Base-by-base conservation (phyloP, 2,113 vertebrate species). In the Tyrannus savana region DNA sequence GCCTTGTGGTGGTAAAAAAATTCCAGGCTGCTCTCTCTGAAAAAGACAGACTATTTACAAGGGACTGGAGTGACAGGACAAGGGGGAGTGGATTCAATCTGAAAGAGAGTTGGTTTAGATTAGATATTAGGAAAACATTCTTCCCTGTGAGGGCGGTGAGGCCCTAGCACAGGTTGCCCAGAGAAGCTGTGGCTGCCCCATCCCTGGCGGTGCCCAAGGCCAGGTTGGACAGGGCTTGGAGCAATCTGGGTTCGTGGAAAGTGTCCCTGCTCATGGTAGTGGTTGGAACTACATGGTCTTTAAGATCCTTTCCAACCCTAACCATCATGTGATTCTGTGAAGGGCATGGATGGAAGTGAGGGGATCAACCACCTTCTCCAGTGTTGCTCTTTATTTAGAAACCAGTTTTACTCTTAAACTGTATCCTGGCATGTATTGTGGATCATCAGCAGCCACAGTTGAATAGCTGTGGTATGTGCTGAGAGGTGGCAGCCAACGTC, bases 211-310 rank as follows among this genome's bases (percentile, higher is more conserved):
- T 60, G 30, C 13, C 0, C 47, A 62, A 49, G 35, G 6, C 5
- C 63, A 41, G 30, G 3, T 0, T 62, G 64, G 53, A 27, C 0
- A 0, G 3, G 17, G 11, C 14, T 69, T 69, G 41, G 47, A 69
- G 21, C 13, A 69, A 0, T 10, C 35, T 76, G 87, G 47, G 17
- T 1, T 5, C 4, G 9, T 42, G 35, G 47, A 19, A 76, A 30
- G 9, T 31, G 25, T 46, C 33, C 27, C 28, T 67, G 53, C 19
- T 41, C 28, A 22, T 31, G 28, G 19, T 19, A 42, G 13, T 6
- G 19, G 28, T 7, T 42, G 28, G 19, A 31, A 64, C 9, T 5
- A 15, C 4, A 42, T 31, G 4, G 22, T 6, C 8, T 31, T 31
- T 42, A 42, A 22, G 39, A 19, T 64, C 30, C 14, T 9, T 44